Percentiles rank a stretch among this genome's conserved stretches.
These are phyloP conservation scores for Pachymerium ferrugineum DNA, from an alignment of 2,888 invertebrate genomes.

Conservation along the genomic window DNA sequence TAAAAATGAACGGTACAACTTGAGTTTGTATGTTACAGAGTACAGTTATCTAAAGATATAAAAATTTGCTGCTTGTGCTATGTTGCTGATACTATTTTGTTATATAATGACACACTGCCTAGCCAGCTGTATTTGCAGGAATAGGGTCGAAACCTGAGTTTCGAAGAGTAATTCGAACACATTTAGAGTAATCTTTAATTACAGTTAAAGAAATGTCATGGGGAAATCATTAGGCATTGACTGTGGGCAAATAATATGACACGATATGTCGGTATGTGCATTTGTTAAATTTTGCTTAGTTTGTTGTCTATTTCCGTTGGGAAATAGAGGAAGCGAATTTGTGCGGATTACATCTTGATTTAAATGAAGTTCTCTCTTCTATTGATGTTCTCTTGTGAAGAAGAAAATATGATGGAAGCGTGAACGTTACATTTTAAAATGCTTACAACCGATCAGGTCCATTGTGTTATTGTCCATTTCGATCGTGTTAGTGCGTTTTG, in stretches of 20 bases:
- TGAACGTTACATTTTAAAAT: neutral
- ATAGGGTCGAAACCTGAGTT: no score
- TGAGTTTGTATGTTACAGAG: no score
- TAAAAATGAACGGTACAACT: no score
- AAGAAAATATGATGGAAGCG: neutral
- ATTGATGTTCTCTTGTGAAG: neutral
- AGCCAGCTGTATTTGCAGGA: no score
- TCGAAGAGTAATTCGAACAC: no score
- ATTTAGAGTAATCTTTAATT: no score
- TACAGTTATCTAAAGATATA: no score
- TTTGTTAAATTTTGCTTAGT: neutral
- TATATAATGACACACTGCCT: no score
- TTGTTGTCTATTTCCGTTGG: neutral
- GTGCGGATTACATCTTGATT: neutral
- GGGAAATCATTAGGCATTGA: neutral
- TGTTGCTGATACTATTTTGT: no score
- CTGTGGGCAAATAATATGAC: neutral
- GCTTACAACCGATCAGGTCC: neutral
- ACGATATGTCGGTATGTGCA: neutral
- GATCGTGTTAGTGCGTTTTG: neutral
- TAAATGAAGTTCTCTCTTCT: neutral
- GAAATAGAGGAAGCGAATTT: neutral
- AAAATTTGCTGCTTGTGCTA: no score
- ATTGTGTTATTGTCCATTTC: neutral
- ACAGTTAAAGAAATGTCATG: no score